Conservation (phyloP, 2,888 invertebrate species). For the Polymixis lichenea region DNA sequence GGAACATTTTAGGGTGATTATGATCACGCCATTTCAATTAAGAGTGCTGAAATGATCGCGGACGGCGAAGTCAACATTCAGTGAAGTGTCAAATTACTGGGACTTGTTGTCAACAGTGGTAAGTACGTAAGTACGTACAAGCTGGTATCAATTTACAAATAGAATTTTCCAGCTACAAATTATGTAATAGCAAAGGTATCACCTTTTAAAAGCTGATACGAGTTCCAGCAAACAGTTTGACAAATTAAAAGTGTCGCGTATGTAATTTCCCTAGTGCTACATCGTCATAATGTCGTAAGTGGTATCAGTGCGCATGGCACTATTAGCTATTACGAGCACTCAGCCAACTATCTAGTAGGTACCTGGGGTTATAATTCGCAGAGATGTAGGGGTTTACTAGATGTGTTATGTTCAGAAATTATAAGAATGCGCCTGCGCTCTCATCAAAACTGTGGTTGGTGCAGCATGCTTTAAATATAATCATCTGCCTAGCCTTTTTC, state of each 20-base stretch:
- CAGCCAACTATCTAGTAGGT: slow-evolving; percentile 27
- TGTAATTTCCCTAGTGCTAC: slow-evolving; percentile 50
- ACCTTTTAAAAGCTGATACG: slow-evolving; percentile 12
- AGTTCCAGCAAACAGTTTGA: slow-evolving; percentile 34
- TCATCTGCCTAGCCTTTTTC: too few relatives aligned
- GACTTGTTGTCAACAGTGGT: too few relatives aligned
- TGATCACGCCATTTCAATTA: too few relatives aligned
- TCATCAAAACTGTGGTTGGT: not conserved
- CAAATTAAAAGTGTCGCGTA: slow-evolving; percentile 33
- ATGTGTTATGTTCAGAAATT: not conserved
- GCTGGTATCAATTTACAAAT: not conserved
- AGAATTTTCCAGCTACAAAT: not conserved
- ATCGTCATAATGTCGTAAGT: slow-evolving; percentile 47
- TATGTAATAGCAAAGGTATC: not conserved
- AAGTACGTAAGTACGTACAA: too few relatives aligned
- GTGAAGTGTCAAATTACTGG: too few relatives aligned
- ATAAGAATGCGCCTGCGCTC: not conserved
- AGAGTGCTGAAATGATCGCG: too few relatives aligned
- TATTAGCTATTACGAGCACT: slow-evolving; percentile 48
- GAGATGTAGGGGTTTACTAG: slow-evolving; percentile 24
- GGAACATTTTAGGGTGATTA: too few relatives aligned
- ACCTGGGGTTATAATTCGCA: slow-evolving; percentile 9
- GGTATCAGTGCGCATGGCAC: slow-evolving; percentile 31
- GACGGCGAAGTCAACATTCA: too few relatives aligned
- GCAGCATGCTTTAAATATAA: too few relatives aligned